Conservation (phyloP, 1,140 invertebrate genomes). For the Pogonognathellus flavescens region DNA sequence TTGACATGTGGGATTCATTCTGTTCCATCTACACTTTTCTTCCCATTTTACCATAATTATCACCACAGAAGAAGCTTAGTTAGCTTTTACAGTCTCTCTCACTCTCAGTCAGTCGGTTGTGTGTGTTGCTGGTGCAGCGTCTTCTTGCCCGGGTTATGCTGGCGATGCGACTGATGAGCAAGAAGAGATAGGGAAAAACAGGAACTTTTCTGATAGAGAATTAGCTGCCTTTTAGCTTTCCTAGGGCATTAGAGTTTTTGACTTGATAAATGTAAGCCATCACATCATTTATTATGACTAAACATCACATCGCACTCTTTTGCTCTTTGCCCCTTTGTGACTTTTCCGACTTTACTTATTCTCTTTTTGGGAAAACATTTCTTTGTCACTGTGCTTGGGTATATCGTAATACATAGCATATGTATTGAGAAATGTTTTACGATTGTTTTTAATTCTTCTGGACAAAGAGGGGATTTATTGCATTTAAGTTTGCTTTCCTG, state of each 20-base stretch:
- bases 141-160: not conserved
- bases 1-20: slow-evolving; percentile 36
- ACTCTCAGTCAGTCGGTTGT: not conserved
- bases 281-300: not conserved
- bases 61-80: slow-evolving; percentile 28
- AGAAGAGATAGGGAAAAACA: not conserved
- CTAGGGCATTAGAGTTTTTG: not conserved
- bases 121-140: not conserved
- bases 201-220: slow-evolving; percentile 6
- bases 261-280: slow-evolving; percentile 7
- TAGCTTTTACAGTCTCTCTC: slow-evolving; percentile 24
- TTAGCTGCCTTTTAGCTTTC: slow-evolving; percentile 20
- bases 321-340: not conserved
- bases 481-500: too few species aligned
- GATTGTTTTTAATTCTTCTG: too few species aligned
- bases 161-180: not conserved
- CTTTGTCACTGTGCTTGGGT: too few species aligned
- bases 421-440: too few species aligned
- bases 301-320: not conserved
- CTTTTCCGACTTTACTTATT: too few species aligned
- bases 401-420: too few species aligned
- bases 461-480: too few species aligned
- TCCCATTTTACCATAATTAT: slow-evolving; percentile 53
- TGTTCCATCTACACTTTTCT: slow-evolving; percentile 32
- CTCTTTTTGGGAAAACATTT: too few species aligned